Percentiles rank a stretch among this genome's conserved stretches.
These are phyloP conservation scores for Peromyscus nudipes DNA, from an alignment of 2,797 vertebrate genomes.

Conservation along the genomic window DNA sequence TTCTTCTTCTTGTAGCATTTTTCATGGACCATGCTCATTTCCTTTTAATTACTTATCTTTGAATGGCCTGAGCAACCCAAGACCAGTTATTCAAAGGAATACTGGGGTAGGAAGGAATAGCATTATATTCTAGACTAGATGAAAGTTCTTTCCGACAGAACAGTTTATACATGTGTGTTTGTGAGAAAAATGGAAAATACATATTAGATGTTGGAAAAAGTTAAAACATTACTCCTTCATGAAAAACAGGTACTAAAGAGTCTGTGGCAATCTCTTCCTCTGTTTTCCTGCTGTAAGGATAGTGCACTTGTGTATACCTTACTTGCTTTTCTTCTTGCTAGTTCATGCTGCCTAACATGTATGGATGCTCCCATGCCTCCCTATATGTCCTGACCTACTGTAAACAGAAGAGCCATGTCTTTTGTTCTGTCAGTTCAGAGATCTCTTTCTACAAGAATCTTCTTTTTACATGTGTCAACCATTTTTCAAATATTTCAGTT, in stretches of 20 bases:
- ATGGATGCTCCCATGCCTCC: not conserved
- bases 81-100: not conserved
- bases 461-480: not conserved
- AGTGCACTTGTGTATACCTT: not conserved
- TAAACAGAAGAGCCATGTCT: not conserved
- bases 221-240: not conserved
- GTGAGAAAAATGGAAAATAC: not conserved
- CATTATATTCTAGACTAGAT: not conserved
- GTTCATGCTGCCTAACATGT: not conserved
- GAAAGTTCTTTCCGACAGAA: not conserved
- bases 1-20: not conserved
- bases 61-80: not conserved
- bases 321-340: not conserved
- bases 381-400: not conserved
- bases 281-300: not conserved
- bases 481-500: constrained; percentile 60
- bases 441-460: not conserved
- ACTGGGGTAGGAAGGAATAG: constrained; percentile 1
- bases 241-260: not conserved
- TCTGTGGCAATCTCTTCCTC: not conserved
- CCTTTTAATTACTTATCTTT: not conserved
- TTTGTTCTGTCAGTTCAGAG: not conserved
- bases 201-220: not conserved
- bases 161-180: not conserved
- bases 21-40: not conserved